Evolutionary conservation across 2,113 vertebrate species (phyloP), one percentile per base, ranked within the genome.

Genomic region (Nyctereutes procyonoides): DNA sequence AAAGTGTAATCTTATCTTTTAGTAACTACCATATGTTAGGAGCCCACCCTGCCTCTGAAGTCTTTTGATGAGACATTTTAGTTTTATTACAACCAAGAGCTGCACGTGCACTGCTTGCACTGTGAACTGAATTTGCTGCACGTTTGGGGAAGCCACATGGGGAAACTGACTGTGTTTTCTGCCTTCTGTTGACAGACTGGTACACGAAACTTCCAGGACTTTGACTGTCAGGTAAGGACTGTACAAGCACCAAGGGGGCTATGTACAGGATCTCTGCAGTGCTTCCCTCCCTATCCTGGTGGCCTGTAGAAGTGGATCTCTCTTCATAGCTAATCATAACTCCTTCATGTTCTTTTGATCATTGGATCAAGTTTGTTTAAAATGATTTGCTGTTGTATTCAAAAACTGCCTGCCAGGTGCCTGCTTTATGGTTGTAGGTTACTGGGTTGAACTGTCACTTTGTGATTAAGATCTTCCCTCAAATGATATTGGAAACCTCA

Each of bases 191-290:
- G 95, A 98, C 99, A 99, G 99, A 99, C 99, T 74, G 99, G 99
- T 3, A 98, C 99, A 96, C 98, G 99, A 95, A 99, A 99, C 97
- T 99, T 99, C 97, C 99, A 99, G 98, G 99, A 99, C 98, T 99
- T 99, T 58, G 99, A 99, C 98, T 99, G 99, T 97, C 99, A 99
- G 99, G 99, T 99, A 98, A 99, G 99, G 92, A 93, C 89, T 93
- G 60, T 88, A 26, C 1, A 0, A 77, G 60, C 76, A 63, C 69
- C 69, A 76, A n/a, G 43, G 48, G 95, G 92, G 74, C 15, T 56
- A 35, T 88, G 87, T 88, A 74, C 95, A 85, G 87, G 58, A 62
- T 81, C 60, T 90, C 93, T 88, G 48, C 89, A 84, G 48, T 71
- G 71, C 79, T 65, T 65, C 35, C 63, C 35, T 95, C 82, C 74